Evolutionary conservation across 2,888 invertebrate genomes (phyloP).

Genomic region (Acanthopleura granulata): DNA sequence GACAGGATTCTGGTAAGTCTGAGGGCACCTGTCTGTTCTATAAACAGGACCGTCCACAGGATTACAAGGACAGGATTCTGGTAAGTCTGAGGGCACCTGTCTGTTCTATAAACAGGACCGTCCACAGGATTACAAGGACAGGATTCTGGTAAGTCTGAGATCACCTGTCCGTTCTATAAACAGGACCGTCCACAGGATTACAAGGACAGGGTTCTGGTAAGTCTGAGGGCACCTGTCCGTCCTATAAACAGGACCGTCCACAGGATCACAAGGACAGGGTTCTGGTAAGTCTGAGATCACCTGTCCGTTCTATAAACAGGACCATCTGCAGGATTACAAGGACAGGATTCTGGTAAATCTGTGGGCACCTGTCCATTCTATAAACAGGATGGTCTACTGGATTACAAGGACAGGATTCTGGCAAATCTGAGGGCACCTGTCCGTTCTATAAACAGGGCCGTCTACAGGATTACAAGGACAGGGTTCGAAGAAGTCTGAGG

Average conservation of each 20-base stretch:
- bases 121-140: conserved; percentile 55
- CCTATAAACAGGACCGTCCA: conserved; percentile 59
- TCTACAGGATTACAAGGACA: conserved; percentile 54
- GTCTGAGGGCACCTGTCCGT: conserved; percentile 71
- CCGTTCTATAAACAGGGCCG: conserved; percentile 62
- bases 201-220: conserved; percentile 59
- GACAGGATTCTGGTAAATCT: conserved; percentile 55
- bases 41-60: conserved; percentile 53
- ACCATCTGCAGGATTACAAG: conserved; percentile 50
- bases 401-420: conserved; percentile 57
- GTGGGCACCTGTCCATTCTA: conserved; percentile 70
- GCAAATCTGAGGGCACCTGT: conserved; percentile 70
- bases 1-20: conserved; percentile 48
- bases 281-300: conserved; percentile 71
- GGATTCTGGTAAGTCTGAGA: conserved; percentile 68
- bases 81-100: conserved; percentile 70
- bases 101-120: conserved; percentile 63
- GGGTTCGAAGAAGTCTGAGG: conserved; percentile 54
- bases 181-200: conserved; percentile 54
- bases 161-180: conserved; percentile 67
- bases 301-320: conserved; percentile 64
- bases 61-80: conserved; percentile 57
- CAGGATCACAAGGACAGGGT: conserved; percentile 47
- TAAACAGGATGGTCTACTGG: conserved; percentile 54
- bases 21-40: conserved; percentile 69